Conservation (phyloP, 2,797 vertebrate species). For the Coracias cyanogaster region DNA sequence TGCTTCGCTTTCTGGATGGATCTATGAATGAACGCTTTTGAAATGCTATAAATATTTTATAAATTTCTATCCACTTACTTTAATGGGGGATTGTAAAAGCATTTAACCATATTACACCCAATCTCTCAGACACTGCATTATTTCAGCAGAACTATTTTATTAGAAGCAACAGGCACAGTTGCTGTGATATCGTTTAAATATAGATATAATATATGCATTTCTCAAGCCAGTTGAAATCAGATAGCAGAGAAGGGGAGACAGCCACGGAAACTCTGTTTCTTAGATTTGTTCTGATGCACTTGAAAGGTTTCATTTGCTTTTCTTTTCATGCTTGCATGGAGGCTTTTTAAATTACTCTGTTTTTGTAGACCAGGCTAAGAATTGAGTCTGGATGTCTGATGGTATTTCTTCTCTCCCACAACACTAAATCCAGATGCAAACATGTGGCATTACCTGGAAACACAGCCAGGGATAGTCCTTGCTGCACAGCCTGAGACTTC, state of each 20-base stretch:
- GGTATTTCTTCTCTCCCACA: background rate
- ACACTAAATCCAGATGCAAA: background rate
- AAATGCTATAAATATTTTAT: slow-evolving; percentile 84
- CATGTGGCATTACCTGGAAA: background rate
- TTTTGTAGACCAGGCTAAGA: slow-evolving; percentile 7
- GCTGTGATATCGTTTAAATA: slow-evolving; percentile 53
- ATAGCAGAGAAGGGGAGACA: background rate
- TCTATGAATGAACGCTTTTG: slow-evolving; percentile 74
- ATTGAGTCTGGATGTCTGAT: background rate
- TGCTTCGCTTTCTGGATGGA: slow-evolving; percentile 66
- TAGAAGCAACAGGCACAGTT: slow-evolving; percentile 56
- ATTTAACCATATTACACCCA: slow-evolving; percentile 82
- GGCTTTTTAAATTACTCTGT: background rate
- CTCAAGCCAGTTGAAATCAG: background rate
- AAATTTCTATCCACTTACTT: slow-evolving; percentile 83
- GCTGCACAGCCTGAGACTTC: background rate
- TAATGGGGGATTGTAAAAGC: slow-evolving; percentile 84
- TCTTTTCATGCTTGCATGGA: background rate
- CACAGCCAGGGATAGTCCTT: background rate
- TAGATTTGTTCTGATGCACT: background rate
- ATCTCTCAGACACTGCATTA: slow-evolving; percentile 77
- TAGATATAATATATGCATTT: background rate
- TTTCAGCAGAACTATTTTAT: slow-evolving; percentile 79
- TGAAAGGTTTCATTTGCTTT: background rate
- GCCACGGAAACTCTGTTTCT: background rate